Evolutionary conservation across 2,888 invertebrate species (phyloP).

Genomic region (Microplitis manilae): DNA sequence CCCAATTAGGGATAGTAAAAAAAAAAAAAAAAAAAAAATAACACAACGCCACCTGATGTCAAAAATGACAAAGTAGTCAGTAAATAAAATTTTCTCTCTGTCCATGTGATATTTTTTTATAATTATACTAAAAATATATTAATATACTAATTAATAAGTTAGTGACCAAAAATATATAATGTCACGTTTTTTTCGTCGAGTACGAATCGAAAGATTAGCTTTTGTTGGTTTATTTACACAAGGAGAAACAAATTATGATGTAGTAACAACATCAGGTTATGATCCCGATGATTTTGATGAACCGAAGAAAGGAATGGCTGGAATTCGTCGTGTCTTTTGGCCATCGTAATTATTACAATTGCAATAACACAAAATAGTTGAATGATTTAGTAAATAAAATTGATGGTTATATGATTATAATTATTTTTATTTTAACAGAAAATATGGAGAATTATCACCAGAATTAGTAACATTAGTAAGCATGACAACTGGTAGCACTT

Average conservation of each 20-base stretch:
- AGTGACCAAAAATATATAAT: not conserved
- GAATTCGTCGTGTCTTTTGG: constrained; percentile 52
- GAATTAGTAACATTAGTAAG: constrained; percentile 78
- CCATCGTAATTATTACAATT: constrained; percentile 50
- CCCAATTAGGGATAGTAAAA: no score
- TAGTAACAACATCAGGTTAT: constrained; percentile 26
- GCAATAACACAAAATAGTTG: constrained; percentile 36
- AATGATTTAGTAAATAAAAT: not conserved
- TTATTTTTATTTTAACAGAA: constrained; percentile 72
- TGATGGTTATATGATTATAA: not conserved
- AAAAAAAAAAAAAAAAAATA: no score
- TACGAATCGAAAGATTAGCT: constrained; percentile 22
- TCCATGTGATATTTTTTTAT: no score
- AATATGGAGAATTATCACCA: constrained; percentile 76
- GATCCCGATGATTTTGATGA: not conserved
- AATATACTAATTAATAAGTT: not conserved
- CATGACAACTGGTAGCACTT: constrained; percentile 66
- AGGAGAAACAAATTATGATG: not conserved
- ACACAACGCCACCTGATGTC: no score
- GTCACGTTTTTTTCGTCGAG: constrained; percentile 7
- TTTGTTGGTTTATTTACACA: constrained; percentile 9
- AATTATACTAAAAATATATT: not conserved
- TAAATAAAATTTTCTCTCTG: no score
- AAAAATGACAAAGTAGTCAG: no score
- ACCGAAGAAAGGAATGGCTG: constrained; percentile 46